Evolutionary conservation across 2,888 invertebrate species (phyloP).

Genomic region (Margaritifera margaritifera): DNA sequence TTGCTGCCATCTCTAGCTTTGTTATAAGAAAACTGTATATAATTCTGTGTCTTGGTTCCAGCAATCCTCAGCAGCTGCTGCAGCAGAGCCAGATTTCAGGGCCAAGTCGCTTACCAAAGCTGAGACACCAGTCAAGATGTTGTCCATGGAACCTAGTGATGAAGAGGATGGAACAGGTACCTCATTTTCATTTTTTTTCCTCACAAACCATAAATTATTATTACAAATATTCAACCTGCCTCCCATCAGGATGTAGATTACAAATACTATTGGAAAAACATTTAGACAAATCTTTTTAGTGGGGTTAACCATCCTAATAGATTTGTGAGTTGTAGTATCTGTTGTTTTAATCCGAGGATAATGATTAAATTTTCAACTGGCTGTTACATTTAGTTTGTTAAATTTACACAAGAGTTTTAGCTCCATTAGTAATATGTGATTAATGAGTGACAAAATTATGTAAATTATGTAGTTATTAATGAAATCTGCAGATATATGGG

Average conservation of each 20-base stretch:
- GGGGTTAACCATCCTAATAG: no score
- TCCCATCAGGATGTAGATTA: no score
- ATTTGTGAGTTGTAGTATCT: no score
- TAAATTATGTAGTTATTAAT: no score
- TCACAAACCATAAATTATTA: no score
- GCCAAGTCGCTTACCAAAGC: slow-evolving; percentile 1
- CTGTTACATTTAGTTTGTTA: not conserved
- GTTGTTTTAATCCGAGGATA: not conserved
- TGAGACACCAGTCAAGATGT: slow-evolving; percentile 16
- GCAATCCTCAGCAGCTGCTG: slow-evolving; percentile 1
- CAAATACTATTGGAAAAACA: no score
- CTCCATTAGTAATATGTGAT: no score
- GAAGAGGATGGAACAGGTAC: slow-evolving; percentile 53
- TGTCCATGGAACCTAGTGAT: slow-evolving; percentile 58
- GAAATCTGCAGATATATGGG: no score
- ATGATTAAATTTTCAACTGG: not conserved
- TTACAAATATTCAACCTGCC: no score
- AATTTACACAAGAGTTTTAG: not conserved
- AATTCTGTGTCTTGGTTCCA: not conserved
- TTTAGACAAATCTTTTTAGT: no score
- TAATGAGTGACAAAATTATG: no score
- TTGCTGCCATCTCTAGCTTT: no score
- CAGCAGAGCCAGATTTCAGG: not conserved
- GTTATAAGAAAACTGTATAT: not conserved
- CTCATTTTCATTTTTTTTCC: not conserved